phyloP scores from a whole-genome alignment of 2,888 invertebrate genomes.

The Strigamia maritima region DNA sequence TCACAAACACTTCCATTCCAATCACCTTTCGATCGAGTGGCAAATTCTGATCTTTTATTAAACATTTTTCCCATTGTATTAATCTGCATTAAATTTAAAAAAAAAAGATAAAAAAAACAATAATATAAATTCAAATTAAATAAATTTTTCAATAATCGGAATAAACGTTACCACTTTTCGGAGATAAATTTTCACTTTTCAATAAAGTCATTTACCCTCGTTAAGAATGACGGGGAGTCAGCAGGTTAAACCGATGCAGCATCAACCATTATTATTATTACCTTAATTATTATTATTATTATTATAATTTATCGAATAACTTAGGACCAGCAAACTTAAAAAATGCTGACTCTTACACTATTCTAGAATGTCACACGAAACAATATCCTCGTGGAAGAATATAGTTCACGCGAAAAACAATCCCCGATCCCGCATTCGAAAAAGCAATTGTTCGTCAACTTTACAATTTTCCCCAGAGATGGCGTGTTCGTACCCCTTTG shows the following conservation, averaged over 20 bases:
- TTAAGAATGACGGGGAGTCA: background rate
- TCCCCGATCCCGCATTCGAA: background rate
- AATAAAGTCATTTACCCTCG: background rate
- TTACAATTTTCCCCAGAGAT: background rate
- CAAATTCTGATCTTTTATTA: background rate
- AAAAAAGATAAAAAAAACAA: background rate
- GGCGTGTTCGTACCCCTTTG: background rate
- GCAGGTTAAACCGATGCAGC: background rate
- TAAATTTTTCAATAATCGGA: background rate
- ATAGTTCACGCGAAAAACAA: background rate
- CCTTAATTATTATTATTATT: background rate
- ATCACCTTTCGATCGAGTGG: background rate
- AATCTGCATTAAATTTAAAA: background rate
- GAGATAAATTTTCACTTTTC: background rate
- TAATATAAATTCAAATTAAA: background rate
- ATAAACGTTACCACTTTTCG: background rate
- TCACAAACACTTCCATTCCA: background rate
- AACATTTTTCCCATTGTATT: background rate
- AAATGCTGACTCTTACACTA: background rate
- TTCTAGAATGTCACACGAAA: background rate
- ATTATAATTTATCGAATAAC: background rate
- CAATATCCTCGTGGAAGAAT: background rate
- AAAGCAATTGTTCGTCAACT: background rate
- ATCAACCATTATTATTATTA: background rate
- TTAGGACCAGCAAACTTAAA: background rate